phyloP scores from a whole-genome alignment of 2,113 vertebrate species.

The Galeopterus variegatus region DNA sequence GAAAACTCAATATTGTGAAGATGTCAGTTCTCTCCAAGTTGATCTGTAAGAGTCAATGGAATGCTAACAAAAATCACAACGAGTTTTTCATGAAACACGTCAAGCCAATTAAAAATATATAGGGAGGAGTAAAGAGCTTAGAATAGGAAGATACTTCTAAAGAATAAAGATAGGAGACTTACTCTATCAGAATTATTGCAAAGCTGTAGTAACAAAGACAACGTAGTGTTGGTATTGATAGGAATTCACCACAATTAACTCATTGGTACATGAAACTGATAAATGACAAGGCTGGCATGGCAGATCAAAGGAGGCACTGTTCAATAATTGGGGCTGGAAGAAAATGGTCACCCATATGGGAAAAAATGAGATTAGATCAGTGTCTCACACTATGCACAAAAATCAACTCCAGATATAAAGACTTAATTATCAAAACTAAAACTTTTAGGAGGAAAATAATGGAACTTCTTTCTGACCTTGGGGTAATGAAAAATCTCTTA shows the following conservation, averaged over 20 bases:
- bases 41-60: neutral
- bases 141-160: neutral
- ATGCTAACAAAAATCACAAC: slow-evolving; percentile 4
- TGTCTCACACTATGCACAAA: neutral
- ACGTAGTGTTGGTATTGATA: neutral
- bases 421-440: slow-evolving; percentile 36
- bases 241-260: slow-evolving; percentile 22
- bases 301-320: neutral
- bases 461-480: neutral
- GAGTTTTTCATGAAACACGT: slow-evolving; percentile 16
- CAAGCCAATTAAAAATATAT: slow-evolving; percentile 19
- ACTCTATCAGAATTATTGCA: neutral
- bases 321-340: neutral
- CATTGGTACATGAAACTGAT: neutral
- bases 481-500: slow-evolving; percentile 30
- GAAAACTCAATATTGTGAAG: neutral
- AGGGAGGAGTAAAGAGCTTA: neutral
- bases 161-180: neutral
- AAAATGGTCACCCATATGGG: neutral
- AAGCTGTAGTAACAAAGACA: neutral
- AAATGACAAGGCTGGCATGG: neutral
- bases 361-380: neutral
- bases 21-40: neutral
- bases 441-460: slow-evolving; percentile 45
- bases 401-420: slow-evolving; percentile 17